These are phyloP conservation scores for Empis stercorea DNA, from an alignment of 2,888 invertebrate genomes.

Conservation along the genomic window DNA sequence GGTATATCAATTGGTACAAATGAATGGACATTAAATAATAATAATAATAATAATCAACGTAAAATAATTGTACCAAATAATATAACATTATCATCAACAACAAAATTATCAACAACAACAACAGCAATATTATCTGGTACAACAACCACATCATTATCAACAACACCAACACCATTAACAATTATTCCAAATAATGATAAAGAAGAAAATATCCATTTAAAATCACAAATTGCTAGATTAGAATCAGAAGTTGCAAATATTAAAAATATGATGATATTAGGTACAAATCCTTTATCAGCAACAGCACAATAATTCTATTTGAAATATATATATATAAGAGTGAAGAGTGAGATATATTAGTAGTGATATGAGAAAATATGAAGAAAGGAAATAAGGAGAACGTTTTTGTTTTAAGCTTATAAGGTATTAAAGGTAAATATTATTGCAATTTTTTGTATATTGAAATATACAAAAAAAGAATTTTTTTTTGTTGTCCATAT, in stretches of 20 bases:
- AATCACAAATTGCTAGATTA: conserved; percentile 73
- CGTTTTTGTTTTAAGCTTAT: no score
- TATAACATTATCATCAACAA: conserved; percentile 5
- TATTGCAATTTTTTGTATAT: no score
- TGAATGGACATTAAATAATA: conserved; percentile 30
- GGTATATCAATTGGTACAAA: conserved; percentile 62
- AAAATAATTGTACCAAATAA: conserved; percentile 19
- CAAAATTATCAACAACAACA: conserved; percentile 4
- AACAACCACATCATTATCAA: conserved; percentile 4
- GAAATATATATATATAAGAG: no score
- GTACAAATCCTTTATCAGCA: conserved; percentile 19
- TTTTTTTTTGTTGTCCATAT: no score
- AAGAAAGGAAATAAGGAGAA: no score
- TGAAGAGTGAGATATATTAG: no score
- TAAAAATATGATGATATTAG: conserved; percentile 65
- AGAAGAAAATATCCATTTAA: conserved; percentile 61
- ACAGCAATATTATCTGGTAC: conserved; percentile 7
- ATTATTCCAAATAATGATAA: conserved; percentile 13
- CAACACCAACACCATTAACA: conserved; percentile 9
- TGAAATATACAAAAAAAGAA: no score
- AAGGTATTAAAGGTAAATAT: no score
- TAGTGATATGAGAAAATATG: no score
- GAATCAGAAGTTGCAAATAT: conserved; percentile 85
- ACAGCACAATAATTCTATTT: conserved; percentile 8
- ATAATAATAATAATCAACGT: conserved; percentile 19